Percentiles rank a stretch among this genome's conserved stretches.
Conservation (phyloP, 2,888 invertebrate genomes). For the Nymphalis c-album region DNA sequence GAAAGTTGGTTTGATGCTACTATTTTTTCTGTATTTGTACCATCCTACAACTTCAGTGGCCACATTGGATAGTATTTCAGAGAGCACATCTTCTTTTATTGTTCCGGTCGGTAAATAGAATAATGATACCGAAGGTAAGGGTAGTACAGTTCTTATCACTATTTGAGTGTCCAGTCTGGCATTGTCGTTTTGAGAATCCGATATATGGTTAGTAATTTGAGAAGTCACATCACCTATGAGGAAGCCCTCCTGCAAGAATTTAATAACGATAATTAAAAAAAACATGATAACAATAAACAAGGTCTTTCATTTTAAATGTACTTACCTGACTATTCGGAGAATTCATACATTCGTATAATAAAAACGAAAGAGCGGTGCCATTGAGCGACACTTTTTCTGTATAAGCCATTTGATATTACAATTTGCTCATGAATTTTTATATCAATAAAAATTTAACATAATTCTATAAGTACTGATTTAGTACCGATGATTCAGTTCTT, state of each 20-base stretch:
- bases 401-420: conserved; percentile 57
- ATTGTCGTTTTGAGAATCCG: conserved; percentile 84
- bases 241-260: conserved; percentile 80
- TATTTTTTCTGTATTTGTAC: conserved; percentile 83
- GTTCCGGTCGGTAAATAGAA: conserved; percentile 82
- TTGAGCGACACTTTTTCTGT: conserved; percentile 79
- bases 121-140: conserved; percentile 80
- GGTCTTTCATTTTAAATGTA: conserved; percentile 34
- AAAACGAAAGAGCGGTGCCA: conserved; percentile 85
- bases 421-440: conserved; percentile 12
- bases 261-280: conserved; percentile 6
- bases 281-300: neutral
- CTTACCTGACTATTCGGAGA: conserved; percentile 82
- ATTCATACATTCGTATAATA: conserved; percentile 85
- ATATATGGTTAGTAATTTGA: conserved; percentile 84
- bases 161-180: conserved; percentile 83
- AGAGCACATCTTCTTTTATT: conserved; percentile 79
- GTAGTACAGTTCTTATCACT: conserved; percentile 82
- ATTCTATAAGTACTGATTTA: neutral
- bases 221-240: conserved; percentile 84
- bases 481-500: neutral
- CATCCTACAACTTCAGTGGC: conserved; percentile 84
- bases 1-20: conserved; percentile 80
- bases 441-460: neutral
- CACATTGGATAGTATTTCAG: conserved; percentile 74